phyloP scores from a whole-genome alignment of 2,113 vertebrate genomes.

The Hippocampus comes region DNA sequence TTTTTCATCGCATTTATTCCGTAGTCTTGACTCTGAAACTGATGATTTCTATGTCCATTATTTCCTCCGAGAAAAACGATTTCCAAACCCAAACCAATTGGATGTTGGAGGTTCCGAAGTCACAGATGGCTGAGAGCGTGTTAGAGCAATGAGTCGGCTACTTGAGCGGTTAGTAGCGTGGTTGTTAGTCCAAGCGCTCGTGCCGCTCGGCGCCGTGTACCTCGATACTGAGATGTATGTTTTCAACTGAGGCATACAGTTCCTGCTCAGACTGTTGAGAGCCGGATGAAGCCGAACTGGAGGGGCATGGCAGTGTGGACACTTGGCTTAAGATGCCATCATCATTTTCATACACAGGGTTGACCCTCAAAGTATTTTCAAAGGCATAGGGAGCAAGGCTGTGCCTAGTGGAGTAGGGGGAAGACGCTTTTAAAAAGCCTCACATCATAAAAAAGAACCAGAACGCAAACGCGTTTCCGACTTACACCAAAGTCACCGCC shows the following conservation, averaged over 20 bases:
- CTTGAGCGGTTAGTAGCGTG: conserved; percentile 41
- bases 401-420: conserved; percentile 61
- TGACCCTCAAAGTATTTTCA: conserved; percentile 75
- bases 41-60: neutral
- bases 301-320: conserved; percentile 65
- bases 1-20: no score
- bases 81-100: neutral
- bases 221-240: conserved; percentile 69
- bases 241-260: conserved; percentile 68
- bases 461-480: conserved; percentile 5
- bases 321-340: conserved; percentile 71
- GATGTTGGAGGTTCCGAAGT: neutral
- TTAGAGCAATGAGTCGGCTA: conserved; percentile 7
- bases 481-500: conserved; percentile 79
- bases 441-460: conserved; percentile 16
- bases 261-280: conserved; percentile 67
- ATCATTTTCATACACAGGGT: conserved; percentile 78
- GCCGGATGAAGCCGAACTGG: conserved; percentile 67
- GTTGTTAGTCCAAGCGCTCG: conserved; percentile 26
- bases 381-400: conserved; percentile 70
- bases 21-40: no score
- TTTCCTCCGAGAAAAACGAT: neutral
- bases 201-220: conserved; percentile 64
- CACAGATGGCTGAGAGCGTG: neutral
- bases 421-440: conserved; percentile 10